phyloP scores from a whole-genome alignment of 2,797 vertebrate genomes.

The Enteromius trimaculatus region DNA sequence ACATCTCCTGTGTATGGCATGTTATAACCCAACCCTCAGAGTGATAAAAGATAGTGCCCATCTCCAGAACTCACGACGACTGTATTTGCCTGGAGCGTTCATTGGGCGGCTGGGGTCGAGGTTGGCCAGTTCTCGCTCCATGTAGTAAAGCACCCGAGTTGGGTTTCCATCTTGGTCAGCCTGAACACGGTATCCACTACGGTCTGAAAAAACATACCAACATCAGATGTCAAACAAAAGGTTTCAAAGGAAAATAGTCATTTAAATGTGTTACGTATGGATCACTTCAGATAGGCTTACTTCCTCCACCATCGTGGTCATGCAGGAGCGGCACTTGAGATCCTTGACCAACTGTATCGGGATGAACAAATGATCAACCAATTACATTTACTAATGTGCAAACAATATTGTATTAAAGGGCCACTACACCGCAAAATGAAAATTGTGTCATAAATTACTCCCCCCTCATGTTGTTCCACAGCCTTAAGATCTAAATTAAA shows the following conservation, averaged over 20 bases:
- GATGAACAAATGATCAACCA: slow-evolving; percentile 10
- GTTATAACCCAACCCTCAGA: background rate
- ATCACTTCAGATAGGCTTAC: slow-evolving; percentile 70
- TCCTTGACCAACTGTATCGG: slow-evolving; percentile 82
- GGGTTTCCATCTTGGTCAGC: slow-evolving; percentile 89
- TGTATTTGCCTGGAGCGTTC: slow-evolving; percentile 72
- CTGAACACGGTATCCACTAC: slow-evolving; percentile 91
- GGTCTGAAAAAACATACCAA: slow-evolving; percentile 66
- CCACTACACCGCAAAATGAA: too few species aligned
- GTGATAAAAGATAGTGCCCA: slow-evolving; percentile 17
- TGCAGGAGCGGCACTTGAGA: slow-evolving; percentile 87
- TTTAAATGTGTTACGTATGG: background rate
- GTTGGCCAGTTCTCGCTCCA: slow-evolving; percentile 90
- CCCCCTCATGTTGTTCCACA: too few species aligned
- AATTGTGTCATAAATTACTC: too few species aligned
- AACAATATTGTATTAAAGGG: background rate
- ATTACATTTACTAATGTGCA: background rate
- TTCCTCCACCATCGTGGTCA: slow-evolving; percentile 75
- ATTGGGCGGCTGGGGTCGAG: slow-evolving; percentile 84
- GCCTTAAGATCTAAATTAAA: too few species aligned
- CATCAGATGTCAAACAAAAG: background rate
- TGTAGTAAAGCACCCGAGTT: slow-evolving; percentile 89
- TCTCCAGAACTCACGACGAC: slow-evolving; percentile 78
- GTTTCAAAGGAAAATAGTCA: background rate
- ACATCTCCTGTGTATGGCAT: background rate